Conservation (phyloP, 2,797 vertebrate genomes). For the Serranus cabrilla region DNA sequence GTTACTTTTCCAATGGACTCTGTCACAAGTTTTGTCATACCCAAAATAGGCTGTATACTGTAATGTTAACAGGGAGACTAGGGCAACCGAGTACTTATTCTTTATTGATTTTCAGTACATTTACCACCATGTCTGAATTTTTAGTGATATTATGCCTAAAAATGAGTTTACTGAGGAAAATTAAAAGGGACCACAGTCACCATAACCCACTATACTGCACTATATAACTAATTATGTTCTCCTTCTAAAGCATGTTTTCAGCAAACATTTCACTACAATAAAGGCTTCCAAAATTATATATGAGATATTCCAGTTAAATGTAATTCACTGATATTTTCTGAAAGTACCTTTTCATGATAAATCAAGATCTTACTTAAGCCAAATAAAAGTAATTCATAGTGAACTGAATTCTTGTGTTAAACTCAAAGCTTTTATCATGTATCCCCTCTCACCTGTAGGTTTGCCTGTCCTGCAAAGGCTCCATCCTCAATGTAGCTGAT, state of each 20-base stretch:
- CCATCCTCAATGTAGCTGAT: conserved; percentile 98
- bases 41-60: background rate
- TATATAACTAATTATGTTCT: background rate
- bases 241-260: background rate
- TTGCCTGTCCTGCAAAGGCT: conserved; percentile 95
- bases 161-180: background rate
- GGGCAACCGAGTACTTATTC: background rate
- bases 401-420: background rate
- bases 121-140: background rate
- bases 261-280: background rate
- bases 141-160: background rate
- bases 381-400: background rate
- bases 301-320: background rate
- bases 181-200: background rate
- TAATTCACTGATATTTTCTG: background rate
- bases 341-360: background rate
- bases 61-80: background rate
- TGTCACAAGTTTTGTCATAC: background rate
- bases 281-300: background rate
- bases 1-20: background rate
- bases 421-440: background rate
- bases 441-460: conserved; percentile 88
- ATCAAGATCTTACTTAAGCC: background rate
- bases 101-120: background rate
- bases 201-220: background rate